Evolutionary conservation across 2,888 invertebrate genomes (phyloP), one percentile per base, ranked within the genome.

Genomic region (Nemapogon koenigi): DNA sequence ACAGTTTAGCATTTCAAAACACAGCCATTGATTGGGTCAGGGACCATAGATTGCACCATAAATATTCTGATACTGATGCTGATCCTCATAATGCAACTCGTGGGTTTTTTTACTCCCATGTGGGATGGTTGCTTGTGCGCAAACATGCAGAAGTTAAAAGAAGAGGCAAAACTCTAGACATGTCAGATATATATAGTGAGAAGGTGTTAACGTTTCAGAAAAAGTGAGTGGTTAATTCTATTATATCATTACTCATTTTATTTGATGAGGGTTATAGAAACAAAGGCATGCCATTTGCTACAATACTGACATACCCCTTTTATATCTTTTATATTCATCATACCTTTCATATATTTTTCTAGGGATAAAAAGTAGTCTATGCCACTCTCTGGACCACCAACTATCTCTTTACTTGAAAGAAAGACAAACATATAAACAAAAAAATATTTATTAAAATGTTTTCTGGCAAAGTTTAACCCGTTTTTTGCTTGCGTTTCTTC

Each of bases 101-200:
- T 35, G 93, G 93, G 2, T 90, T 93, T 63, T 92, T 92, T 75
- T 92, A 89, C 60, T 81, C 91, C 1, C 92, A 93, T 57, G 76
- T 92, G 36, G 92, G 92, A n/a, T 93, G 92, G 92, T 64, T 92
- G 26, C 55, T 92, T 36, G 83, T 83, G 45, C 82, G 81, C 40
- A 91, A 91, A 61, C 91, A 91, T 52, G 86, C 87, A 0, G 85
- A 88, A 41, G 88, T 92, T 10, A 84, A 71, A 46, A 71, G 62
- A 19, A 86, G 85, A 52, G 91, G 91, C 37, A 83, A 85, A 46
- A 66, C 71, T 25, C 73, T 91, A 36, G 88, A 91, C 46, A 54
- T 90, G 53, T 82, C 83, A 14, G 92, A 93, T 59, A 72, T 93
- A 37, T 67, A 76, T 43, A 72, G 61, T 16, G 91, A 92, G 58